These are phyloP conservation scores for Pipistrellus kuhlii DNA, from an alignment of 2,797 vertebrate species.

Conservation along the genomic window DNA sequence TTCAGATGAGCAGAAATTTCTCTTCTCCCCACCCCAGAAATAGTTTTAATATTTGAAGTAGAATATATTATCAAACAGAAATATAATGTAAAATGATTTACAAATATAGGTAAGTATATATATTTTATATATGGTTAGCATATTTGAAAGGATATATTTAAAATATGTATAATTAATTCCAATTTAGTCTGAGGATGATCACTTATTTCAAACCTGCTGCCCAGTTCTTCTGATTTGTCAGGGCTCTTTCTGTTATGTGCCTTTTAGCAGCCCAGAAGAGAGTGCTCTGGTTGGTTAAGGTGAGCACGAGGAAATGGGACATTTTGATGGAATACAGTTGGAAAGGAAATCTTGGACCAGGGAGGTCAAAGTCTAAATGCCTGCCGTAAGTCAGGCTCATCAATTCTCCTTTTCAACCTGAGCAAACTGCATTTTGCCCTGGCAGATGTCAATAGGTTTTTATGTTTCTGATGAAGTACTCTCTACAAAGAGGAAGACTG, in stretches of 20 bases:
- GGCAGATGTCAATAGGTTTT: neutral
- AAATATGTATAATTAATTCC: too few species aligned
- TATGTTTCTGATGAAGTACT: neutral
- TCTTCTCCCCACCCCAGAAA: neutral
- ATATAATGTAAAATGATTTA: too few species aligned
- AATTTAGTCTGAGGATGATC: too few species aligned
- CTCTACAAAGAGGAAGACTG: neutral
- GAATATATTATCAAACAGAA: too few species aligned
- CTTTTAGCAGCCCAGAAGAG: neutral
- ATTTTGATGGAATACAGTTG: neutral
- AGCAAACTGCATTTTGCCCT: neutral
- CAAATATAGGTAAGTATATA: too few species aligned
- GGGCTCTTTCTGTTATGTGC: neutral
- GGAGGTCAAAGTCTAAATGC: neutral
- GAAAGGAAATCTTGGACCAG: neutral
- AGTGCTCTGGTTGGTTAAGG: neutral
- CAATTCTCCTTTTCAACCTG: neutral
- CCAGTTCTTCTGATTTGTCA: neutral
- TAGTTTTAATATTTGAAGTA: too few species aligned
- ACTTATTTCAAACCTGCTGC: neutral
- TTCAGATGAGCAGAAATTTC: neutral
- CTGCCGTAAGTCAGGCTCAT: neutral
- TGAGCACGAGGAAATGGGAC: neutral
- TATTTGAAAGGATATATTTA: too few species aligned
- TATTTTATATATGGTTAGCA: too few species aligned